Conservation (phyloP, 2,797 vertebrate species). For the Pantherophis alleghaniensis region DNA sequence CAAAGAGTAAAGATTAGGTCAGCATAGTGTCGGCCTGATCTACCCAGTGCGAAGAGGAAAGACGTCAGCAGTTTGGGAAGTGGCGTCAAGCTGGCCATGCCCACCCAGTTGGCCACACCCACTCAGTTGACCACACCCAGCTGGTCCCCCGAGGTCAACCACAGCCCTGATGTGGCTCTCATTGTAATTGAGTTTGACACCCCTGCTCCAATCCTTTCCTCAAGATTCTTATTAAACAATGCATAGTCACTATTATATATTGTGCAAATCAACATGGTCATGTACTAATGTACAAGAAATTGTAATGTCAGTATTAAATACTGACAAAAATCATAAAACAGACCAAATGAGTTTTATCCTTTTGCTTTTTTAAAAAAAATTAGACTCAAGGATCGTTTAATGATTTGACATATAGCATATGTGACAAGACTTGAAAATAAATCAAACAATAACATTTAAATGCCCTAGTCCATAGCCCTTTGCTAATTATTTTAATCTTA, state of each 20-base stretch:
- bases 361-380: not conserved
- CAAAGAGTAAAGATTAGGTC: no score
- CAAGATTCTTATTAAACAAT: conserved; percentile 65
- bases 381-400: conserved; percentile 20
- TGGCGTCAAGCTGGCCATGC: no score
- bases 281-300: conserved; percentile 34
- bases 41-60: no score
- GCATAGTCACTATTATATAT: conserved; percentile 57
- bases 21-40: no score
- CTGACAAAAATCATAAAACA: not conserved
- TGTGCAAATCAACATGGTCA: conserved; percentile 42
- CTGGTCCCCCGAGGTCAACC: no score
- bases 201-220: conserved; percentile 59
- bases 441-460: conserved; percentile 58
- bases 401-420: conserved; percentile 48
- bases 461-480: conserved; percentile 48
- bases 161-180: no score
- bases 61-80: no score
- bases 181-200: no score
- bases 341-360: not conserved
- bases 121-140: no score
- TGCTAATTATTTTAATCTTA: conserved; percentile 31
- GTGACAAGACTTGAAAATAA: conserved; percentile 49
- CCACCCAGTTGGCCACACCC: no score
- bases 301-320: conserved; percentile 29